Conservation (phyloP, 2,797 vertebrate genomes). For the Macropodus opercularis region DNA sequence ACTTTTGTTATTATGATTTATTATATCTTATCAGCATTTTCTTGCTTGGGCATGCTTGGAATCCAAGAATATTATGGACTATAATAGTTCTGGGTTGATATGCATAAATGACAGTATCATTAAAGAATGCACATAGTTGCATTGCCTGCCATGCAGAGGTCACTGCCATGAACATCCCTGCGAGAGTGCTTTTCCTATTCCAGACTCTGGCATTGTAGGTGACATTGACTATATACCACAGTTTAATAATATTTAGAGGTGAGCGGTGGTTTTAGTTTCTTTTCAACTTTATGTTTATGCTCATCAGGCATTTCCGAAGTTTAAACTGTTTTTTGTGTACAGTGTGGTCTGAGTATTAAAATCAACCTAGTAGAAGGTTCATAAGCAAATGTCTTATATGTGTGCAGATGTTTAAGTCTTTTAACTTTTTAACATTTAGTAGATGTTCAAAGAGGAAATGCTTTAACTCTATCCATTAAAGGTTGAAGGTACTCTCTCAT, state of each 20-base stretch:
- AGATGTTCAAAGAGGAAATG: constrained; percentile 4
- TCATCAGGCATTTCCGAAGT: constrained; percentile 34
- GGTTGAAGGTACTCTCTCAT: not conserved
- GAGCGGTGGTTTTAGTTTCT: not conserved
- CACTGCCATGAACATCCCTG: not conserved
- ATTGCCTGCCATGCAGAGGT: not conserved
- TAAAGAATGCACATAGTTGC: constrained; percentile 4
- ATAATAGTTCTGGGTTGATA: constrained; percentile 81
- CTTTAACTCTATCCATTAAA: not conserved
- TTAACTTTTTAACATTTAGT: not conserved
- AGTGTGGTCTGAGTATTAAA: constrained; percentile 26
- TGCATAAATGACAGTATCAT: constrained; percentile 25
- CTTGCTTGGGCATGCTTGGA: constrained; percentile 75
- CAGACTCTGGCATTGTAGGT: not conserved
- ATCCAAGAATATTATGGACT: constrained; percentile 87
- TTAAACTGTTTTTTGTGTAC: constrained; percentile 43
- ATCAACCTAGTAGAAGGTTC: not conserved
- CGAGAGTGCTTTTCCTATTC: constrained; percentile 2
- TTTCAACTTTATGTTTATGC: constrained; percentile 25
- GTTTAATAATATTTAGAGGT: constrained; percentile 9
- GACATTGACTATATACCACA: not conserved
- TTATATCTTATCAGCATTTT: constrained; percentile 20
- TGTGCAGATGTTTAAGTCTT: constrained; percentile 5
- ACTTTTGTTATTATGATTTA: too few species aligned
- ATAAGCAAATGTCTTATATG: constrained; percentile 3